These are phyloP conservation scores for Lates japonicus DNA, from an alignment of 2,797 vertebrate species.

Conservation along the genomic window DNA sequence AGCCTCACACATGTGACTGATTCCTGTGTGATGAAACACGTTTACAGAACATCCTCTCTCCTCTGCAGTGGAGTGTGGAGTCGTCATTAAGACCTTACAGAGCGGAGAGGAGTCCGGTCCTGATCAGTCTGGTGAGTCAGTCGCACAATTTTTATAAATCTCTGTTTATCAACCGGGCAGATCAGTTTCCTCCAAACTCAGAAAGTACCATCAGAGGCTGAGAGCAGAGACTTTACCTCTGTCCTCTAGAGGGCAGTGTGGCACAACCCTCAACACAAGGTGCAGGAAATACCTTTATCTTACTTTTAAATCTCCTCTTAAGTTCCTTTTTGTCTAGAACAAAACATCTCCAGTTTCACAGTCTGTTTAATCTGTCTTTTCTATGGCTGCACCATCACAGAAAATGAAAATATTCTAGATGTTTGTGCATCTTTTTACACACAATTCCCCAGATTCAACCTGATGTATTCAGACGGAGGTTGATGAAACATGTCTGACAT, in stretches of 20 bases:
- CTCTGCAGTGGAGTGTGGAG: slow-evolving; percentile 91
- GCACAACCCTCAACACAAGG: not conserved
- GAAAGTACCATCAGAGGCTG: too few species aligned
- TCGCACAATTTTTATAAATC: not conserved
- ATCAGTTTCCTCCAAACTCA: not conserved
- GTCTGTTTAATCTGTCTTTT: not conserved
- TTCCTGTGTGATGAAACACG: not conserved
- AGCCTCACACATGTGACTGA: not conserved
- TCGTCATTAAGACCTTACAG: slow-evolving; percentile 91
- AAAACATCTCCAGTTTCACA: not conserved
- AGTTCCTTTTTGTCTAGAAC: not conserved
- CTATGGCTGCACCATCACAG: not conserved
- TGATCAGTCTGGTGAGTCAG: slow-evolving; percentile 78
- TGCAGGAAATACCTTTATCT: not conserved
- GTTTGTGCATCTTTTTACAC: not conserved
- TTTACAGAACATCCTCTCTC: slow-evolving; percentile 7
- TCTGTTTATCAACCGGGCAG: too few species aligned
- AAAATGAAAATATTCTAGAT: not conserved
- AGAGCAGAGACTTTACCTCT: not conserved
- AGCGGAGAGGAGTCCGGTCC: slow-evolving; percentile 79
- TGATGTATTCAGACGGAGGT: not conserved
- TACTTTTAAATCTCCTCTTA: not conserved
- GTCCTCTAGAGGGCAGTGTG: slow-evolving; percentile 52
- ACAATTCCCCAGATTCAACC: not conserved
- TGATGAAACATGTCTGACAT: too few species aligned